phyloP scores from a whole-genome alignment of 2,797 vertebrate genomes.

The Scleropages formosus region DNA sequence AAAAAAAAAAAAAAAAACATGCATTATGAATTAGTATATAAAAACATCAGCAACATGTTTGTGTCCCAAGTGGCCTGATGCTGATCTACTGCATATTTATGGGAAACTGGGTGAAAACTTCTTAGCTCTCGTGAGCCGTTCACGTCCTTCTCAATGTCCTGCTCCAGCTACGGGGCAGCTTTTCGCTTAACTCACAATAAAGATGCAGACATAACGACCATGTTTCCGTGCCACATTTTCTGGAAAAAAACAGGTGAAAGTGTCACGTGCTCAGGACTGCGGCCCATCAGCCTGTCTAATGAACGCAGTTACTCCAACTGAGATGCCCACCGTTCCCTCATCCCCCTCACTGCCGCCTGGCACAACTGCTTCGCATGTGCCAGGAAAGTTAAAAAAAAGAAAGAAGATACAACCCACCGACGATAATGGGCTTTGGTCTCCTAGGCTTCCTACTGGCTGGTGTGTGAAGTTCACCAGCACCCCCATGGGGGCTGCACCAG shows the following conservation, averaged over 20 bases:
- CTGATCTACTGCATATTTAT: neutral
- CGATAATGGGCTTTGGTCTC: neutral
- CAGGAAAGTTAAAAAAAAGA: neutral
- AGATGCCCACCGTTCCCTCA: no score
- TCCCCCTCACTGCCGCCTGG: neutral
- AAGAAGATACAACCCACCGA: neutral
- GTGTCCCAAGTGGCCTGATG: neutral
- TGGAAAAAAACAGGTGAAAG: no score
- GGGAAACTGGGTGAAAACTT: constrained; percentile 41
- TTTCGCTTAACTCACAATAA: neutral
- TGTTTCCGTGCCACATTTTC: no score
- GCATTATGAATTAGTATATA: neutral
- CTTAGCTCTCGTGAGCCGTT: constrained; percentile 58
- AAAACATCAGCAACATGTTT: constrained; percentile 7
- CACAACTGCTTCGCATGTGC: neutral
- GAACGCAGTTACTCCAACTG: no score
- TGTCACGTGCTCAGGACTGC: no score
- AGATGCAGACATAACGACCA: no score
- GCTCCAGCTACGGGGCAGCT: constrained; percentile 27
- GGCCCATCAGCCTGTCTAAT: no score
- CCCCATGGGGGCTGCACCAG: constrained; percentile 23
- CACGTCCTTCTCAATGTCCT: constrained; percentile 63
- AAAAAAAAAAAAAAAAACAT: neutral
- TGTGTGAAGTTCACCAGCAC: constrained; percentile 9
- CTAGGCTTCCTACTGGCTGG: neutral